Evolutionary conservation across 2,888 invertebrate genomes (phyloP), one percentile per base, ranked within the genome.

Genomic region (Rhaphigaster nebulosa): DNA sequence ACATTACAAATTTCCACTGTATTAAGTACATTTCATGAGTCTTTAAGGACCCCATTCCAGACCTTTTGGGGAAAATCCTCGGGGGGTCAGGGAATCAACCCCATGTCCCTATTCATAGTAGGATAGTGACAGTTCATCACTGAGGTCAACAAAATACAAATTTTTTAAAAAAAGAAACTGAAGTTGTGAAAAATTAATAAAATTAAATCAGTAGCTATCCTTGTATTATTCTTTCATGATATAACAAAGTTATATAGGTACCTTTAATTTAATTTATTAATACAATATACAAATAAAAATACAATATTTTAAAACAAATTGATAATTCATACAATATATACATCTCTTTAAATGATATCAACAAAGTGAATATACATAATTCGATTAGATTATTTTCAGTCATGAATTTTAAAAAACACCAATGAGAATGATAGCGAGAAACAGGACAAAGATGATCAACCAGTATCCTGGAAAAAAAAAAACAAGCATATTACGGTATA

Each of bases 381-480:
- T 50, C 45, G 8, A 50, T n/a, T 5, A 45, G 84, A 84, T 34
- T 76, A 84, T n/a, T 45, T 10, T 84, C 84, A 84, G 80, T 80
- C 80, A 80, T 41, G 41, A 26, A 80, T 23, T 80, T 84, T 84
- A 45, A 84, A 84, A 84, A 84, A 84, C 23, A n/a, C 84, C 84
- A n/a, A 84, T 84, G 45, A 84, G 45, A 45, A 84, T 41, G 92
- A 97, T 97, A 92, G 95, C 95, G 91, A 97, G 94, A 92, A 97
- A 95, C 91, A 97, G 94, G 90, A 96, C 92, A 87, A 96, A 94
- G 91, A 97, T 97, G 34, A 96, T 94, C 89, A 96, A 93, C 97
- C 97, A 97, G 93, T 96, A 97, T 84, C 95, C 95, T 95, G 93
- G 60, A 93, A 94, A 92, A 91, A 90, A 92, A 89, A 92, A 92